These are phyloP conservation scores for Myopa tessellatipennis DNA, from an alignment of 2,888 invertebrate genomes.

Conservation along the genomic window DNA sequence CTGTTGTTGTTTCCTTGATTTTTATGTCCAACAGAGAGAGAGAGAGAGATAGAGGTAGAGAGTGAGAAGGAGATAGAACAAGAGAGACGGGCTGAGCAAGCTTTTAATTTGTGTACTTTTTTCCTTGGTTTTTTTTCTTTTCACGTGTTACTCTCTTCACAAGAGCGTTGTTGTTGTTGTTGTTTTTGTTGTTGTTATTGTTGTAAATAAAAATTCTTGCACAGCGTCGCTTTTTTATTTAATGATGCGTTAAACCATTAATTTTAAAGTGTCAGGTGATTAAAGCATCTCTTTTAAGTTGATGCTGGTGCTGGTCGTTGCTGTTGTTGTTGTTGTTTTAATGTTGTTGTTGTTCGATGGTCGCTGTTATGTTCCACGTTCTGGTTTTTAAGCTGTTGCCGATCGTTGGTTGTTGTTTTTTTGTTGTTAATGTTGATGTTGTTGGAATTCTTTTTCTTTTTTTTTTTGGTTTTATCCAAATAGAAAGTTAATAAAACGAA, in stretches of 20 bases:
- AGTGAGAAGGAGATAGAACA: neutral
- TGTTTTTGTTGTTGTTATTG: neutral
- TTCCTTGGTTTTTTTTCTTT: neutral
- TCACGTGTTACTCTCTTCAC: neutral
- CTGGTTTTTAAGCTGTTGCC: neutral
- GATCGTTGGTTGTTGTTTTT: neutral
- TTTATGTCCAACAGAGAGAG: neutral
- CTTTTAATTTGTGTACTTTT: neutral
- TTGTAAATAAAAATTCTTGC: slow-evolving; percentile 26
- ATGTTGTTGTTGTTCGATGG: slow-evolving; percentile 10
- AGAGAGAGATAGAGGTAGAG: no score
- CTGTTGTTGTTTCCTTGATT: neutral
- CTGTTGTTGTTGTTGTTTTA: neutral
- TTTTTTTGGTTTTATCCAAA: no score
- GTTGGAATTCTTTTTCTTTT: neutral
- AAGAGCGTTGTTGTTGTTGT: neutral
- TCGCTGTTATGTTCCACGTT: neutral
- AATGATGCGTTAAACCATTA: slow-evolving; percentile 27
- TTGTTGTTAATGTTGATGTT: neutral
- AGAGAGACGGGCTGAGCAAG: neutral
- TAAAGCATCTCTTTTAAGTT: neutral
- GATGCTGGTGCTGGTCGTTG: neutral
- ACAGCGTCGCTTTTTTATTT: neutral
- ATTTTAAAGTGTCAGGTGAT: slow-evolving; percentile 31
- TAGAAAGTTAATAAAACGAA: no score